Percentiles rank a stretch among this genome's conserved stretches.
phyloP scores from a whole-genome alignment of 2,797 vertebrate species.

The Arrhamphus sclerolepis region DNA sequence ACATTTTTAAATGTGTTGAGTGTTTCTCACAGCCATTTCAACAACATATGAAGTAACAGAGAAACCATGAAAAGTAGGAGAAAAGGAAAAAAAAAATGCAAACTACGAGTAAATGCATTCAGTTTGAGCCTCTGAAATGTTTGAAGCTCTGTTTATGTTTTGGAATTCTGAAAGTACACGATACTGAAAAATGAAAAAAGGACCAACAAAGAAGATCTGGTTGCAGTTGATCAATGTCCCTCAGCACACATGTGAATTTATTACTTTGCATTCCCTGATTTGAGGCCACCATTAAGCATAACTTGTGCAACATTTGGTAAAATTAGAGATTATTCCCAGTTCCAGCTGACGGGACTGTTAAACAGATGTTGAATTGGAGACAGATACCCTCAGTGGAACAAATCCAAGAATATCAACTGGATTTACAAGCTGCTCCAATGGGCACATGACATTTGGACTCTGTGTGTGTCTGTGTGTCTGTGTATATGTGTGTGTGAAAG shows the following conservation, averaged over 20 bases:
- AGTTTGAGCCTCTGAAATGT: no score
- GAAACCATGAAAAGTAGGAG: conserved; percentile 22
- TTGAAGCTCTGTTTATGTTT: conserved; percentile 17
- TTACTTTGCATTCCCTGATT: conserved; percentile 45
- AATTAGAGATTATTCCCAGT: conserved; percentile 63
- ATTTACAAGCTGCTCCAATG: conserved; percentile 54
- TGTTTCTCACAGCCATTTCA: conserved; percentile 17
- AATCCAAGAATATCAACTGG: conserved; percentile 65
- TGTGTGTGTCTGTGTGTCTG: conserved; percentile 2
- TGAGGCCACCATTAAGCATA: conserved; percentile 51
- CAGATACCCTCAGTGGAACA: conserved; percentile 56
- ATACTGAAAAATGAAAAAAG: conserved; percentile 36
- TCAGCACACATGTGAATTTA: conserved; percentile 13
- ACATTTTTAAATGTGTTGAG: conserved; percentile 31
- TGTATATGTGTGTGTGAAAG: conserved; percentile 12
- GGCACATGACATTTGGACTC: conserved; percentile 59
- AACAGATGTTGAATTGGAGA: conserved; percentile 76
- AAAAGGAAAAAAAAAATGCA: no score
- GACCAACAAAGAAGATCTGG: conserved; percentile 24
- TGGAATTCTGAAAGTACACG: conserved; percentile 5
- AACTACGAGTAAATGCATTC: no score
- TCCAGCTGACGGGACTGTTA: conserved; percentile 70
- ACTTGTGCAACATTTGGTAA: conserved; percentile 60
- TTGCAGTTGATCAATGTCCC: conserved; percentile 22
- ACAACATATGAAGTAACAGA: conserved; percentile 22